Percentiles rank a stretch among this genome's conserved stretches.
Conservation (phyloP, 2,797 vertebrate genomes). For the Myotis findleyi region DNA sequence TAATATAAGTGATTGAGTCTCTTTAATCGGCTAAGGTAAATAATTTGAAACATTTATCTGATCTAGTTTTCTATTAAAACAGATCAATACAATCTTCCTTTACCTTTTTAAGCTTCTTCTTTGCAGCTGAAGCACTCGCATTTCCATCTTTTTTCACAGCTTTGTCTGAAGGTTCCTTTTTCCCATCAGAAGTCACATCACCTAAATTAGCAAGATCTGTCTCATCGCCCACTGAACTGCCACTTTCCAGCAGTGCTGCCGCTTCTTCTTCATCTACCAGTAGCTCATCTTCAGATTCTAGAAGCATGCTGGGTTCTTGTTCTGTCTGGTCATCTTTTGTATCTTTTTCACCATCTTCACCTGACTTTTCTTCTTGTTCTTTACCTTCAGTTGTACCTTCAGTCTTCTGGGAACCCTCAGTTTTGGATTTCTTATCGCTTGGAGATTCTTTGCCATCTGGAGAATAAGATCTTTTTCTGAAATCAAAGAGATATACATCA, state of each 20-base stretch:
- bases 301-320: conserved; percentile 86
- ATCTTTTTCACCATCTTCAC: conserved; percentile 84
- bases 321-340: conserved; percentile 87
- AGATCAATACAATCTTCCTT: background rate
- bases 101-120: conserved; percentile 90
- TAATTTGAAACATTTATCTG: conserved; percentile 20
- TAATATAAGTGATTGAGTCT: background rate
- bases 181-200: conserved; percentile 86
- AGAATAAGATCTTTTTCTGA: conserved; percentile 89
- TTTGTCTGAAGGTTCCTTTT: conserved; percentile 85
- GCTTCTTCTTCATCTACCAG: conserved; percentile 89
- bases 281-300: conserved; percentile 89
- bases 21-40: background rate
- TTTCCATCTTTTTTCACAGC: conserved; percentile 84
- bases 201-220: conserved; percentile 87
- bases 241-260: conserved; percentile 88
- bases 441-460: conserved; percentile 89
- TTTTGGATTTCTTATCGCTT: conserved; percentile 88
- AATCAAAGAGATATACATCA: conserved; percentile 40
- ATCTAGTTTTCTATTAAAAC: background rate
- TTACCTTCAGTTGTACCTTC: conserved; percentile 85
- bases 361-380: conserved; percentile 87
- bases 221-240: conserved; percentile 89
- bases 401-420: conserved; percentile 85
- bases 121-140: conserved; percentile 79